Evolutionary conservation across 2,797 vertebrate species (phyloP), one percentile per base, ranked within the genome.

Genomic region (Cynodonichthys magdalenae): DNA sequence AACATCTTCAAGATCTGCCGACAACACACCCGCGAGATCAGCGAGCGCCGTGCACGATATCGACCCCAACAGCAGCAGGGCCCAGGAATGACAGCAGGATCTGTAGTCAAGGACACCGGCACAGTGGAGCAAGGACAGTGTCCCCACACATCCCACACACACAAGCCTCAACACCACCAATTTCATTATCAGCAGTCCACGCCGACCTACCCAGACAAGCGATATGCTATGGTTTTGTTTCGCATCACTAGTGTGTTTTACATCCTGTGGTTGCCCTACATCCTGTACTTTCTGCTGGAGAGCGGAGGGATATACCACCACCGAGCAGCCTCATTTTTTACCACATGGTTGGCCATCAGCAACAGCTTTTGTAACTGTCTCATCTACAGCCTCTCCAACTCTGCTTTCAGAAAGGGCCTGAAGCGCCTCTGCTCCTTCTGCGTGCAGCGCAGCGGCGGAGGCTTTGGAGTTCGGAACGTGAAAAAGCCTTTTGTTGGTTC

Each of bases 291-390:
- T 70, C 92, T 99, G 52, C 75, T 99, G 87, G 97, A 99, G 91
- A 99, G 97, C 44, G 96, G 94, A 19, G 90, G 94, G 11, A 92
- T 98, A 81, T 96, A 95, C 77, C 91, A 89, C 52, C 96, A 95
- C 84, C 93, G 94, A 0, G 71, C 92, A 0, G 96, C 93, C 0
- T 99, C 98, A 19, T 99, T 99, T 89, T 80, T 99, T 52, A 99
- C 98, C 79, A 99, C 98, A 67, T 99, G 98, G 97, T 91, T 99
- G 69, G 98, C 97, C 80, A 99, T 99, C 89, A 99, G 97, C 93
- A 99, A 99, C 92, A 99, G 97, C 89, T 99, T 99, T 92, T 99
- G 96, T 87, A 99, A 99, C 94, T 99, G 97, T 93, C 95, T 99
- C 74, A 98, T 98, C 93, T 99, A 99, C 84, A 99, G 97, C 88